Percentiles rank a stretch among this genome's conserved stretches.
phyloP scores from a whole-genome alignment of 2,113 vertebrate genomes.

The Toxostoma redivivum region DNA sequence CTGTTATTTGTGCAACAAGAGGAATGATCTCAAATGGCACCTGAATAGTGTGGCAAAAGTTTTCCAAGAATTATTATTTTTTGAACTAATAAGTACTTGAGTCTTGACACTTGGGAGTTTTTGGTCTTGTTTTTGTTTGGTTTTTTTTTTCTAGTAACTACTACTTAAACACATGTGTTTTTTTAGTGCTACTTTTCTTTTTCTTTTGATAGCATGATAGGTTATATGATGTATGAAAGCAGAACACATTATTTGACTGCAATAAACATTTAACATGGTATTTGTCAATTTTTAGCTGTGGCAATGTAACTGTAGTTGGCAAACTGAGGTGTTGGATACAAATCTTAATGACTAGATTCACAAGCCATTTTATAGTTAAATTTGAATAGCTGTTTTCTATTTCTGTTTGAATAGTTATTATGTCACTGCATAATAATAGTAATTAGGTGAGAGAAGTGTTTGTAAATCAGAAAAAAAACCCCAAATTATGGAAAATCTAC shows the following conservation, averaged over 20 bases:
- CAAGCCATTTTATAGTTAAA: not conserved
- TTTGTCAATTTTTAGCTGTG: not conserved
- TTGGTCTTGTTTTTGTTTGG: not conserved
- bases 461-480: fast-evolving
- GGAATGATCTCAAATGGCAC: not conserved
- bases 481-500: not conserved
- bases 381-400: not conserved
- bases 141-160: not conserved
- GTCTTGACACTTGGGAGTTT: not conserved
- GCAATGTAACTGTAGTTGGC: not conserved
- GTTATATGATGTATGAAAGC: not conserved
- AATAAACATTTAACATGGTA: not conserved
- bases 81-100: not conserved
- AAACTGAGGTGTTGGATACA: not conserved
- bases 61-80: not conserved
- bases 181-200: not conserved
- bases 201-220: not conserved
- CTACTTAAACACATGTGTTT: not conserved
- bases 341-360: not conserved
- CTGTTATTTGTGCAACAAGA: not conserved
- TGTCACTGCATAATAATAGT: not conserved
- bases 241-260: not conserved
- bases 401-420: not conserved
- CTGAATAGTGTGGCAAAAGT: not conserved
- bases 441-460: not conserved